Evolutionary conservation across 2,113 vertebrate species (phyloP).

Genomic region (Ictalurus punctatus): DNA sequence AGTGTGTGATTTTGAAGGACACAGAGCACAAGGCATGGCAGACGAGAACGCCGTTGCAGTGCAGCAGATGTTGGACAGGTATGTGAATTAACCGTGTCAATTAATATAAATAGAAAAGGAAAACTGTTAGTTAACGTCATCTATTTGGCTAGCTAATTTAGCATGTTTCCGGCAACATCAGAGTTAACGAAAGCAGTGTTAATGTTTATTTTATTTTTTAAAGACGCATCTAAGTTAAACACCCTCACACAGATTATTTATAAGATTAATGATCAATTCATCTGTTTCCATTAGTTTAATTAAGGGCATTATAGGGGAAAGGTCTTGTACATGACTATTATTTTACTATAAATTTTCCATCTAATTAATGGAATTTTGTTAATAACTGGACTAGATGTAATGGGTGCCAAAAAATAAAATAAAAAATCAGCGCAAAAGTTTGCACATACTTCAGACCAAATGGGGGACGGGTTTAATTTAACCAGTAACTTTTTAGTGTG

Average conservation of each 20-base stretch:
- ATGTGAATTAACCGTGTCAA: slow-evolving; percentile 50
- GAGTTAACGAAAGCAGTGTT: not conserved
- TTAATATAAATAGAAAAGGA: too few relatives aligned
- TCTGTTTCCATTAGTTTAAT: not conserved
- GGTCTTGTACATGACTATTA: not conserved
- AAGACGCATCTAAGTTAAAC: not conserved
- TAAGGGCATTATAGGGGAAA: not conserved
- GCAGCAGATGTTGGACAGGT: slow-evolving; percentile 79
- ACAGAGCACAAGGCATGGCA: slow-evolving; percentile 58
- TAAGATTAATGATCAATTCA: not conserved
- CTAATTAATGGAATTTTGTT: not conserved
- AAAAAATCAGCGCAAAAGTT: not conserved
- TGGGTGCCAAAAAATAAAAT: too few relatives aligned
- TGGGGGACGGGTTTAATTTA: not conserved
- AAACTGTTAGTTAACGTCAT: not conserved
- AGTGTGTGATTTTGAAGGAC: not conserved
- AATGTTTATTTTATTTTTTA: not conserved
- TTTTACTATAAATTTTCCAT: not conserved
- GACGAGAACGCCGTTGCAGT: slow-evolving; percentile 67
- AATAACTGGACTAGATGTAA: not conserved
- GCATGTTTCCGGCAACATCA: not conserved
- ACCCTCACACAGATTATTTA: not conserved
- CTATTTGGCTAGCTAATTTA: not conserved
- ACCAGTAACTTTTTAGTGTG: not conserved
- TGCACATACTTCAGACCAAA: not conserved